Percentiles rank a stretch among this genome's conserved stretches.
Evolutionary conservation across 2,113 vertebrate species (phyloP).

Genomic region (Prinia subflava): DNA sequence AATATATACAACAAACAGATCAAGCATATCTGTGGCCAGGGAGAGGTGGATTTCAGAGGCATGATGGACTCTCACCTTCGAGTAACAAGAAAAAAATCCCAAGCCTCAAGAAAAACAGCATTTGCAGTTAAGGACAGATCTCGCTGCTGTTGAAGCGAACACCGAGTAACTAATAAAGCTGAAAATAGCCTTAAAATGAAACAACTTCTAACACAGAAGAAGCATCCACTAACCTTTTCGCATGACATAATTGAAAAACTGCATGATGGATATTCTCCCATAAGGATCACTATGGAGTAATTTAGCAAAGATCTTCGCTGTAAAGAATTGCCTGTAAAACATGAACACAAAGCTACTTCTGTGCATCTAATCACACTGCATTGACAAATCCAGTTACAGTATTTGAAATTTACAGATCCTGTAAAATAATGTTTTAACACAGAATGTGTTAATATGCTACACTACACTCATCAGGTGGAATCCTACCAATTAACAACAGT

Average conservation of each 20-base stretch:
- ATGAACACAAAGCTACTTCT: background rate
- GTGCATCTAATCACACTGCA: background rate
- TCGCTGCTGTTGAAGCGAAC: background rate
- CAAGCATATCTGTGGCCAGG: background rate
- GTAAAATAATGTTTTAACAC: background rate
- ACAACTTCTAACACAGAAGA: background rate
- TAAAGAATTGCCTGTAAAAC: conserved; percentile 89
- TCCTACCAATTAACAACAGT: background rate
- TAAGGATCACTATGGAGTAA: conserved; percentile 92
- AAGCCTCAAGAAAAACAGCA: background rate
- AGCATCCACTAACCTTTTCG: conserved; percentile 84
- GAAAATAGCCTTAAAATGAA: background rate
- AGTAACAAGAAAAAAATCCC: background rate
- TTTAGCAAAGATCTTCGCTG: conserved; percentile 93
- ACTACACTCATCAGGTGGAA: background rate
- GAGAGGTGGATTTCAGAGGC: background rate
- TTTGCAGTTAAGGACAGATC: background rate
- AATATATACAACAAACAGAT: background rate
- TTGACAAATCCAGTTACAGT: background rate
- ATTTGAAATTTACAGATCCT: background rate
- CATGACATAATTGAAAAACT: conserved; percentile 99
- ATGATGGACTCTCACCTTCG: background rate
- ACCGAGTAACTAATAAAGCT: background rate
- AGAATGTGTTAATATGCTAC: background rate
- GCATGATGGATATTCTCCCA: conserved; percentile 97